Evolutionary conservation across 1,140 invertebrate species (phyloP), one percentile per base, ranked within the genome.

Genomic region (Frieseomelitta varia): DNA sequence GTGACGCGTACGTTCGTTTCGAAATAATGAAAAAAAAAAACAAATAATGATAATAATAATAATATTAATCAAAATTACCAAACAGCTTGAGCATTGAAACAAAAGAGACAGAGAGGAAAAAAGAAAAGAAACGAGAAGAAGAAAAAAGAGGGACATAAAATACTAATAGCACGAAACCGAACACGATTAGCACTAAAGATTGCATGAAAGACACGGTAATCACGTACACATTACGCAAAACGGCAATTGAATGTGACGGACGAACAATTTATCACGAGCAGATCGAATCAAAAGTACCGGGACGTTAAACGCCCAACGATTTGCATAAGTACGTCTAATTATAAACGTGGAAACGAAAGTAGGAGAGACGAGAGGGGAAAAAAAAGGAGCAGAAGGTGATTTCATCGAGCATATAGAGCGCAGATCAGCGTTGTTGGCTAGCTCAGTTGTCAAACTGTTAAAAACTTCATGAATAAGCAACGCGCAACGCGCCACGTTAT

Each of bases 381-480:
- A 51, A 56, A 67, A 56, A 19, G 19, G 55, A 6, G 30, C 2
- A 47, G 1, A 2, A 21, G 21, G 30, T 19, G 15, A 34, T 47
- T 27, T 27, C 17, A 81, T 39, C 30, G 51, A 8, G 8, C 34
- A 27, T 12, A 6, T 12, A 6, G 15, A 51, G 8, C 69, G 12
- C 21, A 19, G 39, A 39, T 72, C 67, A 30, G 8, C 39, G 39
- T 47, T 47, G 6, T 47, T 15, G 27, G 34, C 10, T 24, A 39
- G 34, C 39, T 10, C 30, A 65, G n/a, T 67, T 75, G 30, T 39
- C 58, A 17, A 81, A 63, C 39, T 47, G 55, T 81, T 51, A 81
- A 81, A 81, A 76, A 76, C 51, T 75, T 67, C 61, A 81, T 82
- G 61, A 82, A 82, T 82, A 82, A 76, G 15, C 47, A 82, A 39